Evolutionary conservation across 1,140 invertebrate species (phyloP).

Genomic region (Pantala flavescens): DNA sequence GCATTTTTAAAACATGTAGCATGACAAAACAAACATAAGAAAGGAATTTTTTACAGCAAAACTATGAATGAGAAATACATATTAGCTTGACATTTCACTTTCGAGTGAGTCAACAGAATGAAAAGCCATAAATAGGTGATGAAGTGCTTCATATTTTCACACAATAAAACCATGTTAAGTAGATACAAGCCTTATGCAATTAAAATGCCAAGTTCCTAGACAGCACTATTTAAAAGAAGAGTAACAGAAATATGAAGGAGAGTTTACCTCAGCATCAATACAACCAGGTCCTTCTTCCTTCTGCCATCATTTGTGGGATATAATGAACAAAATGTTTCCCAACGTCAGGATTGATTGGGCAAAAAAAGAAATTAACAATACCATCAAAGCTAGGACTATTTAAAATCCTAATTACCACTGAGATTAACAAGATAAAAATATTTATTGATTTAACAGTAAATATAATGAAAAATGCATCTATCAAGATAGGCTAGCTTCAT

Average conservation of each 20-base stretch:
- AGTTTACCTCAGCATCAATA: constrained; percentile 52
- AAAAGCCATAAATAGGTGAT: background rate
- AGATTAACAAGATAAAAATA: too few species aligned
- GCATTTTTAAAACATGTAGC: too few species aligned
- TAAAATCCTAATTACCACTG: too few species aligned
- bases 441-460: too few species aligned
- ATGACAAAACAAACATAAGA: too few species aligned
- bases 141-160: background rate
- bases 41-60: background rate
- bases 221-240: background rate
- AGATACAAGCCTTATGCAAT: background rate
- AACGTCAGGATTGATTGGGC: background rate
- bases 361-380: background rate
- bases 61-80: background rate
- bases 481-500: too few species aligned
- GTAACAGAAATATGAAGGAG: background rate
- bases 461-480: too few species aligned
- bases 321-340: background rate
- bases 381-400: too few species aligned
- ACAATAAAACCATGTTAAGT: background rate
- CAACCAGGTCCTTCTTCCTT: constrained; percentile 45
- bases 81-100: background rate
- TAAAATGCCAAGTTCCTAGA: background rate
- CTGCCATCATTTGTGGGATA: constrained; percentile 32
- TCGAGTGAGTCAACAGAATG: background rate